Evolutionary conservation across 2,797 vertebrate species (phyloP), one percentile per base, ranked within the genome.

Genomic region (Neomorphus geoffroyi): DNA sequence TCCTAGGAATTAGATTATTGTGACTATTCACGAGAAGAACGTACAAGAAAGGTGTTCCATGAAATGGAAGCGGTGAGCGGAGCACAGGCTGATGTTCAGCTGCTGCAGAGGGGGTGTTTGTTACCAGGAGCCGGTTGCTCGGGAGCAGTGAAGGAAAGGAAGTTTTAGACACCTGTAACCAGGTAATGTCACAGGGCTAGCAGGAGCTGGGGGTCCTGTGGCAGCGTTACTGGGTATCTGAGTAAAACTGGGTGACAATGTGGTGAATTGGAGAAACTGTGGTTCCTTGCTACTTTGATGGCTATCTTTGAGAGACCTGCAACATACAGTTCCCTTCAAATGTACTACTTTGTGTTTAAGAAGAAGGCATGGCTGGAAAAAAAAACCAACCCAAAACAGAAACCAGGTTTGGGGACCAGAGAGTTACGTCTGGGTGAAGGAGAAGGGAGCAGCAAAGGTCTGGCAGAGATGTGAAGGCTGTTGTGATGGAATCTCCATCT

Each of bases 271-370:
- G 61, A 19, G 24, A 61, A 57, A 58, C 82, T 82, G 86, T 92
- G 97, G 95, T 82, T 97, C 91, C 69, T 90, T 81, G 94, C 90
- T 88, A 24, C 48, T 83, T 79, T 22, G 24, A 18, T 7, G 67
- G 94, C 96, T 97, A 26, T 95, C 95, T 96, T 87, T 96, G 89
- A 93, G 95, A 94, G 95, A 96, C 51, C 95, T 96, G 92, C 41
- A 3, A 28, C 87, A 66, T 90, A 62, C 94, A 85, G 53, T 72
- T 94, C 74, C 81, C 81, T 67, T 93, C 48, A 74, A 88, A 54
- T 2, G 35, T 62, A 24, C 75, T 75, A 78, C 75, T 85, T 75
- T 81, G 69, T 67, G 80, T 64, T 82, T 45, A 30, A 37, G 16
- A 33, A 41, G 83, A 54, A 79, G 48, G 84, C 87, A 66, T 41